Evolutionary conservation across 1,140 invertebrate genomes (phyloP).

Genomic region (Lysiphlebus fabarum): DNA sequence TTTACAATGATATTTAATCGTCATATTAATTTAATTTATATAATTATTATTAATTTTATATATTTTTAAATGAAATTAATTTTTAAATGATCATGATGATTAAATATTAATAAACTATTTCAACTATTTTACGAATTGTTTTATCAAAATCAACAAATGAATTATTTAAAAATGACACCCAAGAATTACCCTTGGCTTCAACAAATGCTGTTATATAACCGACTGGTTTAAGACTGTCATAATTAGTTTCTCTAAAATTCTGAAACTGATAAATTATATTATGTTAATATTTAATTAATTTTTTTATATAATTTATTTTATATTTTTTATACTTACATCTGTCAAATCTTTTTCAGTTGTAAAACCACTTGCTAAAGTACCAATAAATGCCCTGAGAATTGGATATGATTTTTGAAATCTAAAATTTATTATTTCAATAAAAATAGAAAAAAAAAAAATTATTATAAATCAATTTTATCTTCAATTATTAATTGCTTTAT

Average conservation of each 20-base stretch:
- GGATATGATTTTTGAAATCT: constrained; percentile 21
- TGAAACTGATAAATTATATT: constrained; percentile 38
- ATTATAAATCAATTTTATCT: too few species aligned
- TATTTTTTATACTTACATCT: constrained; percentile 24
- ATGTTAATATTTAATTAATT: constrained; percentile 23
- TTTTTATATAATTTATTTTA: constrained; percentile 14
- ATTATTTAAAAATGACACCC: constrained; percentile 39
- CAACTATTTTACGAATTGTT: constrained; percentile 2
- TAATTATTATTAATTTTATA: background rate
- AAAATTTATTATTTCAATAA: background rate
- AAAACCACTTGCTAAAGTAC: constrained; percentile 19
- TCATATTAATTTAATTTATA: too few species aligned
- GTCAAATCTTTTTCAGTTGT: constrained; percentile 24
- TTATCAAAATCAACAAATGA: constrained; percentile 31
- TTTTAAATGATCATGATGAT: background rate
- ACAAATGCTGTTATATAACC: constrained; percentile 42
- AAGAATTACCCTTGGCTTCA: constrained; percentile 42
- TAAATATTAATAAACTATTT: background rate
- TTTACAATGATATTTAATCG: too few species aligned
- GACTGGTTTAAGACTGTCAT: constrained; percentile 41
- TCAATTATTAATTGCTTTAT: too few species aligned
- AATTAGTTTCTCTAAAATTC: constrained; percentile 40
- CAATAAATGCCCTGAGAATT: constrained; percentile 22
- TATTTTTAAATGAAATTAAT: background rate
- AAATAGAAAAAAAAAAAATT: background rate